Percentiles rank a stretch among this genome's conserved stretches.
Evolutionary conservation across 2,888 invertebrate species (phyloP).

Genomic region (Dynastes maya): DNA sequence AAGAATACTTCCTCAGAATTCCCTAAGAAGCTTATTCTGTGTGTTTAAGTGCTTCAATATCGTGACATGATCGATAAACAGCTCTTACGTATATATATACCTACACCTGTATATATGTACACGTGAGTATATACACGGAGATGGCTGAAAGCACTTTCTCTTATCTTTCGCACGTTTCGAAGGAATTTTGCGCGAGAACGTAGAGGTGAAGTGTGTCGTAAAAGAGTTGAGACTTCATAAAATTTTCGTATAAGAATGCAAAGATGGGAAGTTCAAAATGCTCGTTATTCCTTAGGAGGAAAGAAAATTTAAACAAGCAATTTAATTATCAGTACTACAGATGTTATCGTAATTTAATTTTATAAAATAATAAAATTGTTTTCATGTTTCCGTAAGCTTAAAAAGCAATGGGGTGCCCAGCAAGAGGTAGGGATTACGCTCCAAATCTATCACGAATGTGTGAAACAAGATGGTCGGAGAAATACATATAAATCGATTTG

Average conservation of each 20-base stretch:
- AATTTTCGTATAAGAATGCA: not conserved
- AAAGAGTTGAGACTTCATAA: conserved; percentile 1
- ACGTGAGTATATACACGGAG: not conserved
- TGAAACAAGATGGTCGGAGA: too few relatives aligned
- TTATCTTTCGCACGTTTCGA: conserved; percentile 25
- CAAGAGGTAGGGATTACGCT: too few relatives aligned
- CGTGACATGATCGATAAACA: conserved; percentile 69
- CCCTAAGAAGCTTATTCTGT: conserved; percentile 70
- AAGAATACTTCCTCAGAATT: conserved; percentile 65
- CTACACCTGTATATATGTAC: conserved; percentile 5
- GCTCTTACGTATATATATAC: conserved; percentile 32
- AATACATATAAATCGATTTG: too few relatives aligned
- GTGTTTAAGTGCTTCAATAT: conserved; percentile 69
- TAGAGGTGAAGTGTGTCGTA: not conserved
- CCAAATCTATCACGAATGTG: too few relatives aligned
- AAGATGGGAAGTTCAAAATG: not conserved
- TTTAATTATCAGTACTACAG: too few relatives aligned
- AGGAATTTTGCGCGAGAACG: conserved; percentile 16
- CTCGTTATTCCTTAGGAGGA: too few relatives aligned
- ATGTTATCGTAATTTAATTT: too few relatives aligned
- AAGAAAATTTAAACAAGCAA: too few relatives aligned
- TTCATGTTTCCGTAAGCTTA: too few relatives aligned
- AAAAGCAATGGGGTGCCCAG: too few relatives aligned
- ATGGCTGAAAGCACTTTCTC: conserved; percentile 39
- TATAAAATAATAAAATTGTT: too few relatives aligned